Conservation (phyloP, 2,797 vertebrate genomes). For the Coregonus sp. region DNA sequence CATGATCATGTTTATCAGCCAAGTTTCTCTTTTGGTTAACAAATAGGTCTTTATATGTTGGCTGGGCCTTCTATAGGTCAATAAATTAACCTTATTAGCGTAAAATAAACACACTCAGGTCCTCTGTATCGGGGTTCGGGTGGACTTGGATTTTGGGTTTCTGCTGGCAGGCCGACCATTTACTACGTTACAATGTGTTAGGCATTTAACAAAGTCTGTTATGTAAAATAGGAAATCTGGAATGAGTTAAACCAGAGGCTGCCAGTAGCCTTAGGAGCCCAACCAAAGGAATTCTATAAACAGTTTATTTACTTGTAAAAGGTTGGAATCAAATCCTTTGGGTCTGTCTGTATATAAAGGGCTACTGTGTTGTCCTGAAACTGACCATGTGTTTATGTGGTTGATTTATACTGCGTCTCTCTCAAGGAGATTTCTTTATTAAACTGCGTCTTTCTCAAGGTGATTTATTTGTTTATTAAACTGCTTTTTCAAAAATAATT, state of each 20-base stretch:
- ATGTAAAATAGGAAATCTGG: constrained; percentile 36
- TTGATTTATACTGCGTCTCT: neutral
- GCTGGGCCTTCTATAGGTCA: too few relatives aligned
- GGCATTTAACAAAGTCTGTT: constrained; percentile 33
- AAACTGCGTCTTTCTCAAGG: too few relatives aligned
- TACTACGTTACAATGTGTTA: constrained; percentile 33
- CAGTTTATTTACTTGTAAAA: constrained; percentile 37
- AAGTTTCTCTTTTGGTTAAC: neutral
- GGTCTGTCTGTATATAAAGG: constrained; percentile 13
- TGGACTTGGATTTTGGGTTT: too few relatives aligned
- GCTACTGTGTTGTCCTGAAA: constrained; percentile 15
- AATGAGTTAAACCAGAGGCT: constrained; percentile 25
- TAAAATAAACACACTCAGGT: too few relatives aligned
- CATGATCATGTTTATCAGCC: too few relatives aligned
- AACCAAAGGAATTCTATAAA: constrained; percentile 38
- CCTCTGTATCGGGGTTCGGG: too few relatives aligned
- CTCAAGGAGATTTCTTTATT: neutral
- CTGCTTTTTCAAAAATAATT: neutral
- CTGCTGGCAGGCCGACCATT: too few relatives aligned
- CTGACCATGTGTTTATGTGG: constrained; percentile 18
- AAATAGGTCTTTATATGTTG: too few relatives aligned
- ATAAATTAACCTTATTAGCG: too few relatives aligned
- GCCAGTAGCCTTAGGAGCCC: constrained; percentile 28
- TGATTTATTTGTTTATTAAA: too few relatives aligned
- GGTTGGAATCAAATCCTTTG: constrained; percentile 2